Conservation (phyloP, 2,888 invertebrate genomes). For the Atherix ibis region DNA sequence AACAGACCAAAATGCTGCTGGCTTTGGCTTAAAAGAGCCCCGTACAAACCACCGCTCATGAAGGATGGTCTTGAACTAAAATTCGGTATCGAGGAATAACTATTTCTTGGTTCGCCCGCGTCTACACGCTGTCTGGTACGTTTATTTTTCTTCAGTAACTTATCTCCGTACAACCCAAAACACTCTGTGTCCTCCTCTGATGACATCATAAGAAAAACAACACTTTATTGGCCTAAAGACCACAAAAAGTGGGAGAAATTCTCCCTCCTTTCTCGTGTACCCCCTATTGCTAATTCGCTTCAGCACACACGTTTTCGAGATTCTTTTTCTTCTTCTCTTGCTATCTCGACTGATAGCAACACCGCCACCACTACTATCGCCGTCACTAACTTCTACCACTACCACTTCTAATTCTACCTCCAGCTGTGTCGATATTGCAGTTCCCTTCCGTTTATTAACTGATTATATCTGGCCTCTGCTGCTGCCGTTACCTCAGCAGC, state of each 20-base stretch:
- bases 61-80: conserved; percentile 64
- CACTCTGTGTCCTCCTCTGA: conserved; percentile 91
- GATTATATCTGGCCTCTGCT: no score
- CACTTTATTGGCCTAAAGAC: conserved; percentile 65
- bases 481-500: no score
- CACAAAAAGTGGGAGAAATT: conserved; percentile 16
- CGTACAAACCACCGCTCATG: conserved; percentile 75
- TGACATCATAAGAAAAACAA: conserved; percentile 83
- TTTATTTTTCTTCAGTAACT: conserved; percentile 83
- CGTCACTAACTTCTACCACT: no score
- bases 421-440: no score
- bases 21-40: conserved; percentile 68
- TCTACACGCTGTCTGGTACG: conserved; percentile 91
- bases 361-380: no score
- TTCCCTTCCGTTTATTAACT: no score
- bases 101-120: conserved; percentile 90
- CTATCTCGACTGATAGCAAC: background rate
- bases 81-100: conserved; percentile 68
- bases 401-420: no score
- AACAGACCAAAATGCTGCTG: conserved; percentile 69
- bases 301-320: conserved; percentile 2
- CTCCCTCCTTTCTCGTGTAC: conserved; percentile 12
- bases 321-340: no score
- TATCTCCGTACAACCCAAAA: conserved; percentile 87
- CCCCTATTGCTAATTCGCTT: conserved; percentile 13